phyloP scores from a whole-genome alignment of 2,113 vertebrate species.

The Hippocampus abdominalis region DNA sequence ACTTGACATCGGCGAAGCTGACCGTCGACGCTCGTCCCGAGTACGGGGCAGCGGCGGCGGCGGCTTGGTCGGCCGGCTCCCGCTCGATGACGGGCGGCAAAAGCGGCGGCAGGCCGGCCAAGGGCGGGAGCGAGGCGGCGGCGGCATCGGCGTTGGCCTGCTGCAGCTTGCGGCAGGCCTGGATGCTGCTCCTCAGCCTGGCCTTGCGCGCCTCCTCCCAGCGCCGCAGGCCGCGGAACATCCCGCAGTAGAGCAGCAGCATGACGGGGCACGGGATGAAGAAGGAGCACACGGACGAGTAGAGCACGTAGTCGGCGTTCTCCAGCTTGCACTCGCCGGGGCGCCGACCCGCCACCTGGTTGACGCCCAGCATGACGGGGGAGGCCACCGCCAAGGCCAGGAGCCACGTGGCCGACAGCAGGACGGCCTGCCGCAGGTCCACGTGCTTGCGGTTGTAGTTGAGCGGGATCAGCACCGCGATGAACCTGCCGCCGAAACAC shows the following conservation, averaged over 20 bases:
- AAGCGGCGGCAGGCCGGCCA: conserved; percentile 37
- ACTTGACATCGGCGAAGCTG: conserved; percentile 70
- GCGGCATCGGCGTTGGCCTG: conserved; percentile 57
- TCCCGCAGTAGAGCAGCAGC: conserved; percentile 91
- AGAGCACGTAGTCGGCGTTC: conserved; percentile 84
- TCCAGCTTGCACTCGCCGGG: conserved; percentile 86
- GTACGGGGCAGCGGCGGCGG: conserved; percentile 29
- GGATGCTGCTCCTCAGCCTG: conserved; percentile 77
- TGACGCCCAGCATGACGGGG: conserved; percentile 88
- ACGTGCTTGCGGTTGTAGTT: conserved; percentile 86
- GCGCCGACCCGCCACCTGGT: conserved; percentile 79
- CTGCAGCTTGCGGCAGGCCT: conserved; percentile 68
- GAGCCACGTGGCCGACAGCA: conserved; percentile 89
- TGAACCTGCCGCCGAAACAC: conserved; percentile 77
- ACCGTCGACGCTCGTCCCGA: conserved; percentile 55
- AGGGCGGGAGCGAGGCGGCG: conserved; percentile 58
- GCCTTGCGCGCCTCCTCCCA: conserved; percentile 84
- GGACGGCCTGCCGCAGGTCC: conserved; percentile 81
- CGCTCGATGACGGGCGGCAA: conserved; percentile 62
- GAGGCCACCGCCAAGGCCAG: conserved; percentile 88
- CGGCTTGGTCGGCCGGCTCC: conserved; percentile 29
- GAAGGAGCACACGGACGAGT: conserved; percentile 94
- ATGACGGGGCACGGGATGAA: conserved; percentile 93
- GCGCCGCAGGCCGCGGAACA: conserved; percentile 83
- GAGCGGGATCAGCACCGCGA: conserved; percentile 84